Conservation (phyloP, 2,113 vertebrate species). For the Cyprinodon variegatus region DNA sequence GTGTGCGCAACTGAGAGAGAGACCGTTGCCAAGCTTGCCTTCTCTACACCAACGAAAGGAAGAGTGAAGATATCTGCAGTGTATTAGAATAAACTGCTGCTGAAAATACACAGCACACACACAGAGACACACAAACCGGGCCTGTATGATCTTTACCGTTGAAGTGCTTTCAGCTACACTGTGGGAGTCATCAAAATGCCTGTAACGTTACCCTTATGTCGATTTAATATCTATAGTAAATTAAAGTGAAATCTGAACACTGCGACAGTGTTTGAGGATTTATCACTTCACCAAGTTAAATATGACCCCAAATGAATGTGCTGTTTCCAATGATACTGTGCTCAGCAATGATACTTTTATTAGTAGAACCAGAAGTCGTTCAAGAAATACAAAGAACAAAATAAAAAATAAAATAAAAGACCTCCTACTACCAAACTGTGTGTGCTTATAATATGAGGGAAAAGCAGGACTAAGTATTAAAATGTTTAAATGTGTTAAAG, state of each 20-base stretch:
- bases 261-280: constrained; percentile 31
- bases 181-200: constrained; percentile 64
- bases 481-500: background rate
- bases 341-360: no score
- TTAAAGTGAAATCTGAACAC: constrained; percentile 49
- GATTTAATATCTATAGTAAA: constrained; percentile 39
- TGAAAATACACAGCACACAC: constrained; percentile 3
- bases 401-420: no score
- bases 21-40: constrained; percentile 32
- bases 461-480: background rate
- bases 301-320: constrained; percentile 23
- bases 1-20: constrained; percentile 11
- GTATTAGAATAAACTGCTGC: constrained; percentile 54
- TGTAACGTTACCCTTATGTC: constrained; percentile 53
- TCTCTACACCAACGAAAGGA: constrained; percentile 47
- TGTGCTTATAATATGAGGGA: background rate
- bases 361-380: no score
- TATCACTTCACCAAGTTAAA: constrained; percentile 31
- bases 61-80: constrained; percentile 45
- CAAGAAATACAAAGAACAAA: no score
- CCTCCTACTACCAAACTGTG: background rate
- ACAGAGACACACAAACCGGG: constrained; percentile 14
- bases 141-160: constrained; percentile 58
- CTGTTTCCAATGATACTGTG: background rate
- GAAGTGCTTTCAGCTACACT: constrained; percentile 49